Base-by-base conservation (phyloP, 2,888 invertebrate genomes). In the Drosophila neonasuta region DNA sequence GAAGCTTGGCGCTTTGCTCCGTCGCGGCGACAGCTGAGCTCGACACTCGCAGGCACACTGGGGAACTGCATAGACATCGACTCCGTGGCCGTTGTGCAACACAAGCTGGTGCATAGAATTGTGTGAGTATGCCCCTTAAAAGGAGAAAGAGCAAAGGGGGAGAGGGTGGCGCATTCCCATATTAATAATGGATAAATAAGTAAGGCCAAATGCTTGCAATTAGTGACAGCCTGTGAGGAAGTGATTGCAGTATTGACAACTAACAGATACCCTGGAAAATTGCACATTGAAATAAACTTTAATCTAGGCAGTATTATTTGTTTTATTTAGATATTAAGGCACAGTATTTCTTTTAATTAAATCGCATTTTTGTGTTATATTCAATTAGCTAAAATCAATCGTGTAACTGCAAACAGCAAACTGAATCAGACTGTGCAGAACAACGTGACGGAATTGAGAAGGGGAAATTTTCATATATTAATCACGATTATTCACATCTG, bases 21-120 rank as follows among this genome's bases (percentile, higher is more conserved):
- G 62, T 13, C 48, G 58, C 51, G 67, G 51, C 76, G 51, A 67
- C 82, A 75, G 65, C 49, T 42, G 57, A 52, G 65, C 71, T 71
- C 71, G 67, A 83, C 83, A 76, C 60, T 77, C 68, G 69, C 59
- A 39, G 62, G 51, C 87, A 87, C 92, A 90, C 93, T 93, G 93
- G 93, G 93, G 90, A 93, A 93, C 92, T 93, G 93, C 90, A 92
- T 93, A 91, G 93, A 93, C 91, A 92, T 93, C 91, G 93, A 93
- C 91, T 92, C 93, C 90, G 90, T 92, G 73, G 91, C 92, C 83
- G 90, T 90, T 78, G 92, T 91, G 87, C 91, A 91, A 86, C 91
- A 91, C 81, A 90, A 90, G 79, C 83, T 91, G 75, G 88, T 90
- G 75, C 88, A 89, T 75, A 90, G 81, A 76, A 80, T 90, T 64